Evolutionary conservation across 2,797 vertebrate genomes (phyloP), one percentile per base, ranked within the genome.

Genomic region (Chaenodraco wilsoni): DNA sequence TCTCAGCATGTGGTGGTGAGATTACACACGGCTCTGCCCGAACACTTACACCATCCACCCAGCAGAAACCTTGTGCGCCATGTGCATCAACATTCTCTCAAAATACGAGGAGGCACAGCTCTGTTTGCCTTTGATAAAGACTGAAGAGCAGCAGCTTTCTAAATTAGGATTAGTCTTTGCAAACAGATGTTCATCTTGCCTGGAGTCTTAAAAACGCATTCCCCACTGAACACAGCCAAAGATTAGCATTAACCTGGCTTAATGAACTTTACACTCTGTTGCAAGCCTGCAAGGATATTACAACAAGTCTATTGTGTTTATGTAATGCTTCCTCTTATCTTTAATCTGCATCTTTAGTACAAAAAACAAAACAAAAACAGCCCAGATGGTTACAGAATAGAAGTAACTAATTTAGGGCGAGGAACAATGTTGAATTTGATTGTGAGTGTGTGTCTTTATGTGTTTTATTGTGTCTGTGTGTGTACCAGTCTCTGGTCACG

Each of bases 231-330:
- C 83, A 81, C 84, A 87, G 80, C 72, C 87, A 86, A 84, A 91
- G 83, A 91, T 93, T 92, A 83, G 91, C 87, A 93, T 93, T 92
- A 92, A 92, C 91, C 86, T 91, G 87, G 89, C 72, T 87, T 91
- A 92, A 94, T 93, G 84, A 94, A 93, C 90, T 92, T 91, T 91
- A 91, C 89, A 92, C 91, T 90, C 87, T 91, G 87, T 93, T 93
- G 91, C 83, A 87, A 81, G 88, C 79, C 92, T 87, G 63, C 51
- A 86, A 87, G 92, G 83, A 49, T 79, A 82, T 75, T 76, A 86
- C 86, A 91, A 91, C 84, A 88, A 90, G 89, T 91, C 72, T 83
- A 74, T 70, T 87, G 63, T 70, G 62, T 88, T 89, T 84, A 83
- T 77, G 82, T 85, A 86, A 89, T 76, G 11, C 66, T 85, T 84